Percentiles rank a stretch among this genome's conserved stretches.
phyloP scores from a whole-genome alignment of 1,140 invertebrate species.

The Carposina sasakii region DNA sequence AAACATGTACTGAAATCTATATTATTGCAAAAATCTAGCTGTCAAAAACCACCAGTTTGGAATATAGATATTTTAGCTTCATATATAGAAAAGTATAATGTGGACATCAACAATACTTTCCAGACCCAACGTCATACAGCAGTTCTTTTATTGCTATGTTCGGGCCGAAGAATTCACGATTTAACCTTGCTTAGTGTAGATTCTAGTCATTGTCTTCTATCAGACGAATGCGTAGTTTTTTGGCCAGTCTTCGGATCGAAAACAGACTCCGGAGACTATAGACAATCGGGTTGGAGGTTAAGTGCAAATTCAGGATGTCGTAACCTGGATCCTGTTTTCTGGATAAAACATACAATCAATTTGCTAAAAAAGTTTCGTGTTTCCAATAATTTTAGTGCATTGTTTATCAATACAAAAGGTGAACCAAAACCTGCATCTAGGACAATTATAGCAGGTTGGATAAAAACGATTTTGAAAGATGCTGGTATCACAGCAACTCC shows the following conservation, averaged over 20 bases:
- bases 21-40: not conserved
- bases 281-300: not conserved
- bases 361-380: not conserved
- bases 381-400: not conserved
- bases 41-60: not conserved
- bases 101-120: not conserved
- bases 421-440: not conserved
- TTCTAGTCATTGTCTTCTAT: not conserved
- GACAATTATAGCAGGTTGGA: not conserved
- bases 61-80: not conserved
- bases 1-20: constrained; percentile 22
- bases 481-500: not conserved
- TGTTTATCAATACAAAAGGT: not conserved
- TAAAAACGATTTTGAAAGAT: too few species aligned
- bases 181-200: not conserved
- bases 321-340: not conserved
- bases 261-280: not conserved
- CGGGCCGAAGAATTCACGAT: not conserved
- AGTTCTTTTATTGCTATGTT: not conserved
- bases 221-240: not conserved
- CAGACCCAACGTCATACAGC: not conserved
- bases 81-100: not conserved
- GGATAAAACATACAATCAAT: not conserved
- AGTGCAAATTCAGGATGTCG: not conserved
- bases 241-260: not conserved